Conservation (phyloP, 2,888 invertebrate genomes). For the Tanytarsus gracilentus region DNA sequence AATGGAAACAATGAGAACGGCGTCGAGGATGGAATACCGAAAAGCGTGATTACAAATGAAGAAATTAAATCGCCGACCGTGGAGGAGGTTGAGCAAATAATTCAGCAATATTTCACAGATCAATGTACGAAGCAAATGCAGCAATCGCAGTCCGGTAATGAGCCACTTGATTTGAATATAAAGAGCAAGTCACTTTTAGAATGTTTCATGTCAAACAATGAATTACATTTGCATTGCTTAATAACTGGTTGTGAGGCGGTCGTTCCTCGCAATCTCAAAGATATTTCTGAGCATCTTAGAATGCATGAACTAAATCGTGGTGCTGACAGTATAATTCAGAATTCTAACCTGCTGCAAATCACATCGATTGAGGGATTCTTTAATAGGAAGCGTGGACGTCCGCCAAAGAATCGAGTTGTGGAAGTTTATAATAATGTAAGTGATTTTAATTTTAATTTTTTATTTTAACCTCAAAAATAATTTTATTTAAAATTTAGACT, state of each 20-base stretch:
- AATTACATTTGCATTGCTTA: conserved; percentile 34
- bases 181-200: conserved; percentile 25
- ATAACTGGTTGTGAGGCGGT: conserved; percentile 33
- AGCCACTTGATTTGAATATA: conserved; percentile 31
- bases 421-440: conserved; percentile 82
- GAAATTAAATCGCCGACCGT: conserved; percentile 3
- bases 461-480: background rate
- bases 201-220: conserved; percentile 28
- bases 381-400: conserved; percentile 83
- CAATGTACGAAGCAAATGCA: conserved; percentile 31
- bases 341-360: conserved; percentile 37
- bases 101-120: conserved; percentile 32
- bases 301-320: conserved; percentile 31
- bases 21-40: conserved; percentile 29
- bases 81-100: conserved; percentile 32
- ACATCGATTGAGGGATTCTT: conserved; percentile 86
- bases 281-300: conserved; percentile 34
- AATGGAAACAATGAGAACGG: conserved; percentile 12
- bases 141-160: conserved; percentile 27
- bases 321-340: conserved; percentile 30
- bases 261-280: conserved; percentile 32
- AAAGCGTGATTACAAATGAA: conserved; percentile 17
- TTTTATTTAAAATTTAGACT: conserved; percentile 39
- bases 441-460: conserved; percentile 2
- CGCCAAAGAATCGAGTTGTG: conserved; percentile 92